phyloP scores from a whole-genome alignment of 2,113 vertebrate species.

The Percina caprodes region DNA sequence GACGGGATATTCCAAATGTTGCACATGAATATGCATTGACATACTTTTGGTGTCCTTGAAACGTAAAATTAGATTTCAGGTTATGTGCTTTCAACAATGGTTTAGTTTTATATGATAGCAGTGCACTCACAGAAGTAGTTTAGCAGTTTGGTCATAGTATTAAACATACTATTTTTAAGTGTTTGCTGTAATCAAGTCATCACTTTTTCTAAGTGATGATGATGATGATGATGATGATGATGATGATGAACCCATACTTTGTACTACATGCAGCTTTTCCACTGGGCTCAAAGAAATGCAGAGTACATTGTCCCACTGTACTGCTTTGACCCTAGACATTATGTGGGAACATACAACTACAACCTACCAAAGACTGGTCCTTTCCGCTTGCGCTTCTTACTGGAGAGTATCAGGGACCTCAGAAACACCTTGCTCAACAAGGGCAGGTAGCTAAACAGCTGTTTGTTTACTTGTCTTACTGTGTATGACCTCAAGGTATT shows the following conservation, averaged over 20 bases:
- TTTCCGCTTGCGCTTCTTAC: conserved; percentile 84
- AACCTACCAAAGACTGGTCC: conserved; percentile 85
- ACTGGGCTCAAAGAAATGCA: conserved; percentile 84
- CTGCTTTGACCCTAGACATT: conserved; percentile 88
- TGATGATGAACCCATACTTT: background rate
- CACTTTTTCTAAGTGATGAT: background rate
- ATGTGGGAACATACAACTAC: conserved; percentile 79
- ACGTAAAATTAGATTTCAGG: background rate
- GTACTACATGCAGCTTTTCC: conserved; percentile 77
- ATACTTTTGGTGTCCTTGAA: background rate
- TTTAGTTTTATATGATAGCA: background rate
- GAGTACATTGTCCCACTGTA: conserved; percentile 87
- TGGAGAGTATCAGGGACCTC: conserved; percentile 86
- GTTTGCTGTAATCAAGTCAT: background rate
- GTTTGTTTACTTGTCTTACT: background rate
- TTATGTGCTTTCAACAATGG: background rate
- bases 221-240: background rate
- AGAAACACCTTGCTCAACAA: conserved; percentile 77
- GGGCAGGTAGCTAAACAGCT: conserved; percentile 81
- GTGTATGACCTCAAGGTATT: background rate
- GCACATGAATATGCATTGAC: background rate
- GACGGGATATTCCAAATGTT: background rate
- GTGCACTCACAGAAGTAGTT: background rate
- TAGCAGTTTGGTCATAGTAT: background rate
- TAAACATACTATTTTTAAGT: background rate